These are phyloP conservation scores for Menura novaehollandiae DNA, from an alignment of 2,113 vertebrate genomes.

Conservation along the genomic window DNA sequence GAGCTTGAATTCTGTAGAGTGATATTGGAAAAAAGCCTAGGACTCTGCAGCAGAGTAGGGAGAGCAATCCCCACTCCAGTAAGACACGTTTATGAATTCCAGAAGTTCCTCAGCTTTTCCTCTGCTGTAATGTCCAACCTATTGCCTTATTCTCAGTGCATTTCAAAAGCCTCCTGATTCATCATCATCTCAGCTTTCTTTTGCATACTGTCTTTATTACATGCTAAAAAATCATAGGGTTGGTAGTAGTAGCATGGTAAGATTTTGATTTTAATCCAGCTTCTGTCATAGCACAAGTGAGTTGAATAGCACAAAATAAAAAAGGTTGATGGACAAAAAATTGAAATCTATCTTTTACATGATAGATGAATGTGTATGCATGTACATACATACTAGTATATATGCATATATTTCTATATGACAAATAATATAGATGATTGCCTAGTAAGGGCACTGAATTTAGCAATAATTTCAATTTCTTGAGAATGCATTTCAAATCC, in stretches of 20 bases:
- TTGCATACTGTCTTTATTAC: constrained; percentile 27
- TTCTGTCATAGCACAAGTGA: constrained; percentile 63
- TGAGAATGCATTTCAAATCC: constrained; percentile 42
- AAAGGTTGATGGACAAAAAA: constrained; percentile 60
- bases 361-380: constrained; percentile 57
- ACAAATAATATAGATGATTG: constrained; percentile 13
- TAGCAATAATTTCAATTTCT: constrained; percentile 61
- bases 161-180: constrained; percentile 27
- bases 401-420: constrained; percentile 58
- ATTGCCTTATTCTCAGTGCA: constrained; percentile 61
- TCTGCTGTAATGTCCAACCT: neutral
- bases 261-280: constrained; percentile 52
- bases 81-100: neutral
- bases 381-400: constrained; percentile 55
- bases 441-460: constrained; percentile 47
- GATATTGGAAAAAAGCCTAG: neutral
- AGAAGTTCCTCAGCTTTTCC: neutral
- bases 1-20: neutral
- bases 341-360: neutral
- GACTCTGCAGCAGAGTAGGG: neutral
- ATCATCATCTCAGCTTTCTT: constrained; percentile 58
- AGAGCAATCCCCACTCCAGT: neutral
- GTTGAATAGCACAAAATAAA: constrained; percentile 61
- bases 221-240: constrained; percentile 36
- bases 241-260: constrained; percentile 55